Conservation (phyloP, 2,797 vertebrate genomes). For the Picus viridis region DNA sequence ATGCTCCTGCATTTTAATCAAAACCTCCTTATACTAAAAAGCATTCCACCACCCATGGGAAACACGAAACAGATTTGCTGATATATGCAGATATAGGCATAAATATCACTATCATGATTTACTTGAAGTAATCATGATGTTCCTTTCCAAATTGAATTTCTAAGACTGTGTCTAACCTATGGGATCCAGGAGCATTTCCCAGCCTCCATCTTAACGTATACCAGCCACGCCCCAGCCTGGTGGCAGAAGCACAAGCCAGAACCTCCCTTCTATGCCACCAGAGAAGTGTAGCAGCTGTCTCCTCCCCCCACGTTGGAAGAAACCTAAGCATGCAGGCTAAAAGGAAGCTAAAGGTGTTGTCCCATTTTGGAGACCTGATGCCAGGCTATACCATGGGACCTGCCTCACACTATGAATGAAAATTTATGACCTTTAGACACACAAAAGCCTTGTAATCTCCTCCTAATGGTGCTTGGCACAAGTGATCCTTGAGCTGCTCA, state of each 20-base stretch:
- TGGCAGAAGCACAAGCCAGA: not conserved
- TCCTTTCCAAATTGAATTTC: not conserved
- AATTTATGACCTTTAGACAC: not conserved
- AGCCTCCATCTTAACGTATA: not conserved
- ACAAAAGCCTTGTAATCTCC: not conserved
- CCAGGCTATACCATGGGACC: not conserved
- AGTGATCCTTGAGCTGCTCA: not conserved
- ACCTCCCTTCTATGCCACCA: not conserved
- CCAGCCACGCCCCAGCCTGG: rapidly evolving
- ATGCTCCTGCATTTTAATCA: not conserved
- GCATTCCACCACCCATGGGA: not conserved
- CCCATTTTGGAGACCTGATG: not conserved
- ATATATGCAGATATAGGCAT: not conserved
- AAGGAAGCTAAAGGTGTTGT: not conserved
- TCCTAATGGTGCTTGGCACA: constrained; percentile 20
- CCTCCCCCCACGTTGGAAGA: not conserved
- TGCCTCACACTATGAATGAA: not conserved
- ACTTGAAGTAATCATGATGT: not conserved
- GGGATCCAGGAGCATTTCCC: not conserved
- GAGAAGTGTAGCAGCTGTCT: not conserved
- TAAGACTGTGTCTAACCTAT: not conserved
- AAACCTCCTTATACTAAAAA: not conserved
- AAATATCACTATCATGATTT: not conserved
- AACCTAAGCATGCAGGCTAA: not conserved
- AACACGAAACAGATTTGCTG: not conserved